Percentiles rank a stretch among this genome's conserved stretches.
Evolutionary conservation across 2,888 invertebrate genomes (phyloP).

Genomic region (Dryadula phaetusa): DNA sequence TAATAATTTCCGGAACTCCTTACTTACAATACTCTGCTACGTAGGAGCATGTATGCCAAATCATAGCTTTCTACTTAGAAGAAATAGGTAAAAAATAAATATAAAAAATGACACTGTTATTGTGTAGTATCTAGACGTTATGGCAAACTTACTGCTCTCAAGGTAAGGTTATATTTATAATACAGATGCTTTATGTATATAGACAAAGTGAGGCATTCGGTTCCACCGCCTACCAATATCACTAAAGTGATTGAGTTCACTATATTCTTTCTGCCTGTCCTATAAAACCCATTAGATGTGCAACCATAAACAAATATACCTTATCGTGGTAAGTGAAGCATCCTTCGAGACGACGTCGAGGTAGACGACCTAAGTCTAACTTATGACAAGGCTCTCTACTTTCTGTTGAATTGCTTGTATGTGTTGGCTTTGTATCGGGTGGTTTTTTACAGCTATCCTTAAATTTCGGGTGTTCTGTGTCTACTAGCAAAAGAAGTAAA

Average conservation of each 20-base stretch:
- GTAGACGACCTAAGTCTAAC: slow-evolving; percentile 87
- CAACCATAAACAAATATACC: slow-evolving; percentile 61
- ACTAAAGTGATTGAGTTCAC: background rate
- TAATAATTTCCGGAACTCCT: too few species aligned
- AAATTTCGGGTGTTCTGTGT: slow-evolving; percentile 64
- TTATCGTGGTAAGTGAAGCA: slow-evolving; percentile 91
- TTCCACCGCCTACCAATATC: background rate
- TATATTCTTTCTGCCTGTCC: background rate
- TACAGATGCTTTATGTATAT: too few species aligned
- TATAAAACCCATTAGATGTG: background rate
- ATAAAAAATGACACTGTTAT: too few species aligned
- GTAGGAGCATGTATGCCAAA: too few species aligned
- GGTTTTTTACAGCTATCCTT: slow-evolving; percentile 74
- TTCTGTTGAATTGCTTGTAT: slow-evolving; percentile 64
- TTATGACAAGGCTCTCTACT: slow-evolving; percentile 90
- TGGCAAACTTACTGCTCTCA: too few species aligned
- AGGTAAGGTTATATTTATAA: too few species aligned
- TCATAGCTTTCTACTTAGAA: too few species aligned
- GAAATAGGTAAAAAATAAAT: too few species aligned
- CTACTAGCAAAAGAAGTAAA: slow-evolving; percentile 89
- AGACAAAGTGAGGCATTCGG: too few species aligned
- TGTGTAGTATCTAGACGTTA: too few species aligned
- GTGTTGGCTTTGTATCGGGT: slow-evolving; percentile 84
- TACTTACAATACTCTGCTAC: too few species aligned
- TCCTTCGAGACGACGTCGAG: slow-evolving; percentile 87